Evolutionary conservation across 2,797 vertebrate species (phyloP).

Genomic region (Sebastes taczanowskii): DNA sequence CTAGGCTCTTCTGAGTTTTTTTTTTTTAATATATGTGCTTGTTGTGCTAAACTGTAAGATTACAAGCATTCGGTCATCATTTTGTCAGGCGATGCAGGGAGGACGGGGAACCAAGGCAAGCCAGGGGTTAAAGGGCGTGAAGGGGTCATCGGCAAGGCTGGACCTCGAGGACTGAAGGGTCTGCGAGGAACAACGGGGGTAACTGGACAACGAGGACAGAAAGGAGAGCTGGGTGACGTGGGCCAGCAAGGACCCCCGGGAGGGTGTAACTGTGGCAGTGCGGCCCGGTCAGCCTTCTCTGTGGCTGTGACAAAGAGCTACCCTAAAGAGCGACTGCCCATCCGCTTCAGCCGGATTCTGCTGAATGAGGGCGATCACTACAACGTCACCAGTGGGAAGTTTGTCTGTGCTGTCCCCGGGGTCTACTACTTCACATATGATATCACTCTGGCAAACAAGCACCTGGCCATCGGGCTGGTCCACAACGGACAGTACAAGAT

Average conservation of each 20-base stretch:
- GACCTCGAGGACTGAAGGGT: conserved; percentile 90
- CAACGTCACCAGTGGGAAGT: conserved; percentile 92
- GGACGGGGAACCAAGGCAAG: conserved; percentile 89
- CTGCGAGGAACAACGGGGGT: conserved; percentile 83
- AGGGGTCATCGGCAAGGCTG: conserved; percentile 90
- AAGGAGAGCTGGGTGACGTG: conserved; percentile 86
- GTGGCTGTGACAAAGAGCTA: conserved; percentile 96
- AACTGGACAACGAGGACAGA: conserved; percentile 81
- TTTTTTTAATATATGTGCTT: background rate
- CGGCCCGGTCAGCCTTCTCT: conserved; percentile 91
- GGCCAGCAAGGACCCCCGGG: conserved; percentile 87
- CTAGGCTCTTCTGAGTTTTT: background rate
- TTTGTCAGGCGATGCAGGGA: conserved; percentile 88
- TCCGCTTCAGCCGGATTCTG: conserved; percentile 94
- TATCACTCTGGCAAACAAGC: conserved; percentile 95
- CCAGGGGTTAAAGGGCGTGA: conserved; percentile 88
- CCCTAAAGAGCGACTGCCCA: conserved; percentile 91
- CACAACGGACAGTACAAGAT: conserved; percentile 97
- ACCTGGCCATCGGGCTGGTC: conserved; percentile 95
- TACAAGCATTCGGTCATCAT: conserved; percentile 26
- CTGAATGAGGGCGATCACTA: conserved; percentile 96
- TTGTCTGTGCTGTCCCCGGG: conserved; percentile 90
- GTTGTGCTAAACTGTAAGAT: background rate
- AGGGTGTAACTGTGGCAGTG: conserved; percentile 87
- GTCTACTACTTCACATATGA: conserved; percentile 98